Percentiles rank a stretch among this genome's conserved stretches.
Conservation (phyloP, 2,888 invertebrate species). For the Anarsia innoxiella region DNA sequence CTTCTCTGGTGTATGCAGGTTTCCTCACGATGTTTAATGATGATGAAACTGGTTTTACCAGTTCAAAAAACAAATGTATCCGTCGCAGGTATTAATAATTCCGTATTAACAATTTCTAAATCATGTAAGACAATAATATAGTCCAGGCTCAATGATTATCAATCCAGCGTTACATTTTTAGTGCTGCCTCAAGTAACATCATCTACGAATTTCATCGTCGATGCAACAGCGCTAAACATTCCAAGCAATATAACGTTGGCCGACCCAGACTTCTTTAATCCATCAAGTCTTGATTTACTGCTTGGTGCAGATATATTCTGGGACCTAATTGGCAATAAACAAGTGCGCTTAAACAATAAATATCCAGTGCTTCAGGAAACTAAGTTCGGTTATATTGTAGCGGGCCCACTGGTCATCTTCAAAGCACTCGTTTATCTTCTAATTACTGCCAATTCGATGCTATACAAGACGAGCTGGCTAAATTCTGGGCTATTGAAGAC, state of each 20-base stretch:
- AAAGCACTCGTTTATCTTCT: neutral
- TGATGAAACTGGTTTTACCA: neutral
- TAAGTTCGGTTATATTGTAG: constrained; percentile 3
- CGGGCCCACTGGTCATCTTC: constrained; percentile 1
- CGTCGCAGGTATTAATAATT: neutral
- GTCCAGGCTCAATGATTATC: neutral
- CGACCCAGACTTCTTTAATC: neutral
- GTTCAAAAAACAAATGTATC: neutral
- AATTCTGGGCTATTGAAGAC: constrained; percentile 9
- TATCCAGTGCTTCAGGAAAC: neutral
- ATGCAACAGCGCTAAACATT: constrained; percentile 1
- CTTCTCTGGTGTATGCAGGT: too few species aligned
- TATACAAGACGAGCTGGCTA: constrained; percentile 1
- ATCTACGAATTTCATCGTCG: neutral
- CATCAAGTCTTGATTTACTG: neutral
- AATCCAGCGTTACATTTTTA: neutral
- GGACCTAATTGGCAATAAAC: neutral
- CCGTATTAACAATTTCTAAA: neutral
- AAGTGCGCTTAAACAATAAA: neutral
- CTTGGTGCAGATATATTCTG: neutral
- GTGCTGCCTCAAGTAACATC: neutral
- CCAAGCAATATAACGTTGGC: neutral
- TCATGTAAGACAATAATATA: neutral
- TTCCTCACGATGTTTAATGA: too few species aligned
- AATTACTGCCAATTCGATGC: neutral